Base-by-base conservation (phyloP, 2,888 invertebrate genomes). In the Diabrotica balteata region DNA sequence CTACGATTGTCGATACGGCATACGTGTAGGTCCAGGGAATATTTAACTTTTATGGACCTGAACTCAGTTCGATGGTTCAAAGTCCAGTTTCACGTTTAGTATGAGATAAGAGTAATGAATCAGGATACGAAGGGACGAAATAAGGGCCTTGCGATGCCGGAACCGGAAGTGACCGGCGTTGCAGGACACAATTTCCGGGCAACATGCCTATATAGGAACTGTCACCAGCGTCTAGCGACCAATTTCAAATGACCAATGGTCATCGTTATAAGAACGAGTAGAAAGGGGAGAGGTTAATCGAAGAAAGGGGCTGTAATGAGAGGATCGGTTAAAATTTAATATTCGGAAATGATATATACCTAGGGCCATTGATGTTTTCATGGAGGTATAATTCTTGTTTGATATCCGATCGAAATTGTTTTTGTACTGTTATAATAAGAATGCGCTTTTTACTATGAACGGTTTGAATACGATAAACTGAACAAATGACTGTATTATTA, bases 111-210 rank as follows among this genome's bases (percentile, higher is more conserved):
- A 73, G 76, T 75, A 78, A 80, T 79, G 79, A 80, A 79, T 80
- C 77, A 78, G 76, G 70, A 63, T 71, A 68, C 58, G 64, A 54
- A 65, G 69, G 67, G 62, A 52, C 60, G 54, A 45, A 54, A 57
- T 32, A 55, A 51, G 59, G 51, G 64, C 70, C 53, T 53, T 59
- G 64, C 69, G 81, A 82, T 82, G 80, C 79, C 80, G 83, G 82
- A 83, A 83, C 80, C 75, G 77, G 78, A 80, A 62, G 57, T 59
- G 66, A 66, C 79, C 81, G 78, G 80, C 69, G 70, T 79, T 81
- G 80, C 80, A 82, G 83, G 83, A 83, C 83, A 84, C 83, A 84
- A 84, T 84, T 84, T 84, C 84, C 84, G 81, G 82, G 76, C 78
- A 63, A 77, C 78, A 76, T 75, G 80, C 79, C 80, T 81, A 79